Conservation (phyloP, 2,888 invertebrate species). For the Caenorhabditis sinica region DNA sequence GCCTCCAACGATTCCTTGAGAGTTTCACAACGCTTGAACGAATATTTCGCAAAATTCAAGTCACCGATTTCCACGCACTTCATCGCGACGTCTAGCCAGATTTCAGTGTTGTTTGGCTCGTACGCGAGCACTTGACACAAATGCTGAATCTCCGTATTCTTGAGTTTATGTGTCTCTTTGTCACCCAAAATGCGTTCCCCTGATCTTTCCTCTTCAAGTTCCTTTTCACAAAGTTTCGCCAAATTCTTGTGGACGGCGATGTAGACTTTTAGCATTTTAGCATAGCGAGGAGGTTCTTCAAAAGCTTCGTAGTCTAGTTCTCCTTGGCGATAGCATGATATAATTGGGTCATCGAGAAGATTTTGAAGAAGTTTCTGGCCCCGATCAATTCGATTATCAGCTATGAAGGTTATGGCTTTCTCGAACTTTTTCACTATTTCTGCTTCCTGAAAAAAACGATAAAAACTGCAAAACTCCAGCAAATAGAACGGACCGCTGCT, state of each 20-base stretch:
- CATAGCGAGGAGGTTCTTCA: slow-evolving; percentile 54
- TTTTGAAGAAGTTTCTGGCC: slow-evolving; percentile 58
- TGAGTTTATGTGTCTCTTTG: slow-evolving; percentile 11
- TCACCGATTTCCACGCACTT: slow-evolving; percentile 67
- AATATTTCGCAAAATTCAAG: slow-evolving; percentile 63
- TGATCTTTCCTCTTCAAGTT: neutral
- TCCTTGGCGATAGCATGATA: slow-evolving; percentile 39
- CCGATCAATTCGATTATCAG: slow-evolving; percentile 56
- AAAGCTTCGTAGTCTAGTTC: slow-evolving; percentile 53
- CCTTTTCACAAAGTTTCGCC: slow-evolving; percentile 47
- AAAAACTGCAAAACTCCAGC: neutral
- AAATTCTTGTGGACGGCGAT: slow-evolving; percentile 72
- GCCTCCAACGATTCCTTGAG: slow-evolving; percentile 62
- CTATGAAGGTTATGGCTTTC: slow-evolving; percentile 59
- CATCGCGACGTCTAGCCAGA: slow-evolving; percentile 69
- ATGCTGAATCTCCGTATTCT: slow-evolving; percentile 60
- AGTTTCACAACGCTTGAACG: slow-evolving; percentile 63
- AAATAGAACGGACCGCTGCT: slow-evolving; percentile 29
- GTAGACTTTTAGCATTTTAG: slow-evolving; percentile 71
- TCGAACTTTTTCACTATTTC: slow-evolving; percentile 65
- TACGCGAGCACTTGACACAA: slow-evolving; percentile 68
- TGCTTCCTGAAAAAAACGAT: slow-evolving; percentile 65
- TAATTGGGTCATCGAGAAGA: slow-evolving; percentile 64
- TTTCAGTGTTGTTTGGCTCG: slow-evolving; percentile 64
- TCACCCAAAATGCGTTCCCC: neutral